Evolutionary conservation across 2,888 invertebrate species (phyloP).

Genomic region (Biston betularia): DNA sequence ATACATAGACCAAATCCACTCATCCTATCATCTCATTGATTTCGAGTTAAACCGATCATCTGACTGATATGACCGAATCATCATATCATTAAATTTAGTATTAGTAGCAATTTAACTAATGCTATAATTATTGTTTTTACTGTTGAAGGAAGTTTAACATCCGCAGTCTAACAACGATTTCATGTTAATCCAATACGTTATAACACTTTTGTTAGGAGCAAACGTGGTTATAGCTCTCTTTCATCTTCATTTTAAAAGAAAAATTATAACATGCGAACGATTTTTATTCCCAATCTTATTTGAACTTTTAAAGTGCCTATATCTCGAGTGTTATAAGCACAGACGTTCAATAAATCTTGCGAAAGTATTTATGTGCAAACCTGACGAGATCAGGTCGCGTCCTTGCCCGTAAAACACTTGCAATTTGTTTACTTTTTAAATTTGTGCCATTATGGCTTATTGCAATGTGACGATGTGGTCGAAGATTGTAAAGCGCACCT

Average conservation of each 20-base stretch:
- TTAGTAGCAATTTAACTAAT: no score
- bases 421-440: slow-evolving; percentile 27
- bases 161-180: slow-evolving; percentile 7
- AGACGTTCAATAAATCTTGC: slow-evolving; percentile 27
- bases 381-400: slow-evolving; percentile 31
- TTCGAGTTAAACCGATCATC: no score
- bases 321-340: slow-evolving; percentile 20
- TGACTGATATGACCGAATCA: no score
- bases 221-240: slow-evolving; percentile 9
- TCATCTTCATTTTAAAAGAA: slow-evolving; percentile 16
- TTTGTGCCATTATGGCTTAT: slow-evolving; percentile 16
- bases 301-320: slow-evolving; percentile 19
- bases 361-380: slow-evolving; percentile 23
- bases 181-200: slow-evolving; percentile 16
- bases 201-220: slow-evolving; percentile 4
- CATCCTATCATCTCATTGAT: no score
- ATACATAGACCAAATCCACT: no score
- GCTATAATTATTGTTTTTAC: neutral
- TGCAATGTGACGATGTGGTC: neutral
- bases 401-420: slow-evolving; percentile 24
- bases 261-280: neutral
- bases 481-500: no score
- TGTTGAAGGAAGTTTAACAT: slow-evolving; percentile 1
- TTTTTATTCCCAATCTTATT: slow-evolving; percentile 16
- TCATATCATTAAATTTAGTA: no score